Percentiles rank a stretch among this genome's conserved stretches.
Evolutionary conservation across 2,888 invertebrate species (phyloP).

Genomic region (Polymixis flavicincta): DNA sequence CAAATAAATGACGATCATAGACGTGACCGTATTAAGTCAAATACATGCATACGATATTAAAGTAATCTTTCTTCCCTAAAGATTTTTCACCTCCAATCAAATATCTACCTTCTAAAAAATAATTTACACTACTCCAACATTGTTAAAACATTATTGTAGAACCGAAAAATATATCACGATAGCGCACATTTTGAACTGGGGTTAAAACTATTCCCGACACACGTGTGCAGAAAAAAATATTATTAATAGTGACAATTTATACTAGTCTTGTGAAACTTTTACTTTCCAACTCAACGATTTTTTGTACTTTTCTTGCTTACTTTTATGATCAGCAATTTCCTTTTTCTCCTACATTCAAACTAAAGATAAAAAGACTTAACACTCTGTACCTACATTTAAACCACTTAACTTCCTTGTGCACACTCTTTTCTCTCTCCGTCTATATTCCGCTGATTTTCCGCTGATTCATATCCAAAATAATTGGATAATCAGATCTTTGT

Average conservation of each 20-base stretch:
- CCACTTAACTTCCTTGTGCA: neutral
- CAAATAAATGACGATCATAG: neutral
- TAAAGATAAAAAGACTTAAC: conserved; percentile 45
- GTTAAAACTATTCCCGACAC: neutral
- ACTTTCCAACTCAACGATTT: neutral
- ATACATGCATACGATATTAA: neutral
- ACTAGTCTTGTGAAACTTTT: conserved; percentile 41
- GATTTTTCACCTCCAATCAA: neutral
- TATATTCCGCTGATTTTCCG: neutral
- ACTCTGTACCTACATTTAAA: conserved; percentile 7
- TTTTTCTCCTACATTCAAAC: conserved; percentile 11
- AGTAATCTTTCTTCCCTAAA: neutral
- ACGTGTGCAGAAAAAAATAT: neutral
- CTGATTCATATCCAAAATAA: neutral
- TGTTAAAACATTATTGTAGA: neutral
- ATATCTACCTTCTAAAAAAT: conserved; percentile 2
- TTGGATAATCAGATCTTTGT: neutral
- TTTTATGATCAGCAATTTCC: neutral
- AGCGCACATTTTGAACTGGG: neutral
- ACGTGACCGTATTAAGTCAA: neutral
- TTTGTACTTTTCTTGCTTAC: neutral
- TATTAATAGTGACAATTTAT: conserved; percentile 45
- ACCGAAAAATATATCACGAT: neutral
- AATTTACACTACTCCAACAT: neutral
- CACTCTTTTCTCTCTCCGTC: neutral